Base-by-base conservation (phyloP, 2,888 invertebrate species). In the Drosophila mercatorum region DNA sequence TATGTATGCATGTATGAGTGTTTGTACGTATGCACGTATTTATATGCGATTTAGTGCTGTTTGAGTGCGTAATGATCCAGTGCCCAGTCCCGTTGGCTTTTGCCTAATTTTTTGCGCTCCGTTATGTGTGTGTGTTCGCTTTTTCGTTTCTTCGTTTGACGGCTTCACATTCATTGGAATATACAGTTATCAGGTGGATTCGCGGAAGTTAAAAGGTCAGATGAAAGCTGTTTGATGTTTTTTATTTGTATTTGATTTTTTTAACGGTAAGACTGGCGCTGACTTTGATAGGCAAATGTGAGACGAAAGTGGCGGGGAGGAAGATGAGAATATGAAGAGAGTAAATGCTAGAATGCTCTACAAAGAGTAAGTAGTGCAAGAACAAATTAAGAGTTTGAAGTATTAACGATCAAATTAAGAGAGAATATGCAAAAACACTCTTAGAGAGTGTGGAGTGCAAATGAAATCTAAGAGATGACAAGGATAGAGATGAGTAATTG, bases 11-110 rank as follows among this genome's bases (percentile, higher is more conserved):
- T 26, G 51, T 17, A 2, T n/a, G 17, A 6, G 2, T 22, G 36
- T 8, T 5, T 38, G 38, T 8, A 3, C 14, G 53, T 38, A 2
- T 17, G 17, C 11, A 2, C 17, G 28, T 28, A 17, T 55, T 28
- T 75, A 80, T 66, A 74, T 77, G 72, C 79, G 68, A 78, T 79
- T 89, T 83, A 78, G 79, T 77, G 65, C 53, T 77, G 89, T 77
- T 75, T 72, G 81, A 79, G 71, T 70, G 87, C 66, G 73, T 68
- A 87, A 79, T 79, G 63, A 82, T 64, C 59, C 78, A 89, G 71
- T 68, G 52, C 62, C 65, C 60, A 73, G 71, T 65, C 38, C 53
- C 61, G 59, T 47, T 62, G 63, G 55, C 49, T 47, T 52, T 75
- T 79, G 72, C 68, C 70, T 70, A 89, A 87, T 84, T 84, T 87